Conservation (phyloP, 2,888 invertebrate genomes). For the Sceliomorpha sp. region DNA sequence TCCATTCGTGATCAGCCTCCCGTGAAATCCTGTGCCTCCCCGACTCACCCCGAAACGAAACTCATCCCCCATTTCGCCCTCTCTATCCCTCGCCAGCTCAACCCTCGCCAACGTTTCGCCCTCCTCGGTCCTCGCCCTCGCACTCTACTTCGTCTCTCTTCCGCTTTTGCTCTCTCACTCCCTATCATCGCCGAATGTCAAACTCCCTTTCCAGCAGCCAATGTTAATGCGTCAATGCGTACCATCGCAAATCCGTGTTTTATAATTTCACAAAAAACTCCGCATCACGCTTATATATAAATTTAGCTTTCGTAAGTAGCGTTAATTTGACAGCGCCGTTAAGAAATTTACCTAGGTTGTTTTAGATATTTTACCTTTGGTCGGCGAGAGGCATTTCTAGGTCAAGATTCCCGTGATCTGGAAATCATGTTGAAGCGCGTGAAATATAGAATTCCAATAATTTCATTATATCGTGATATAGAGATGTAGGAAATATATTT, state of each 20-base stretch:
- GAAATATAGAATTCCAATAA: no score
- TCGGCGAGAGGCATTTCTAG: no score
- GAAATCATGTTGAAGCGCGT: no score
- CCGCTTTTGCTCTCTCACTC: constrained; percentile 44
- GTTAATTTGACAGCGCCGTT: constrained; percentile 2
- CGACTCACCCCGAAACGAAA: constrained; percentile 58
- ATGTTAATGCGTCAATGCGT: constrained; percentile 69
- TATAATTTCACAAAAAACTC: constrained; percentile 39
- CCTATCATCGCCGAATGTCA: constrained; percentile 64
- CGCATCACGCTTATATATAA: neutral
- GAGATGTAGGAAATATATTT: no score
- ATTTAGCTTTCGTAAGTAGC: neutral
- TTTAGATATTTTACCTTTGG: no score
- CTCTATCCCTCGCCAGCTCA: constrained; percentile 49
- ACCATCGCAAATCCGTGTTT: constrained; percentile 58
- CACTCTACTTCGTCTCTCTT: constrained; percentile 55
- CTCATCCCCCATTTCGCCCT: constrained; percentile 40
- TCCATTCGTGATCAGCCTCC: constrained; percentile 80
- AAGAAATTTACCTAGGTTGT: no score
- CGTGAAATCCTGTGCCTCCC: constrained; percentile 79
- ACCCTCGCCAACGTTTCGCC: constrained; percentile 55
- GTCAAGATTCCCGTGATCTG: no score
- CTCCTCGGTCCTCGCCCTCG: constrained; percentile 49
- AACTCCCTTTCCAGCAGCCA: constrained; percentile 59
- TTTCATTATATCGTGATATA: no score